These are phyloP conservation scores for Odontocolon sp. DNA, from an alignment of 2,888 invertebrate species.

Conservation along the genomic window DNA sequence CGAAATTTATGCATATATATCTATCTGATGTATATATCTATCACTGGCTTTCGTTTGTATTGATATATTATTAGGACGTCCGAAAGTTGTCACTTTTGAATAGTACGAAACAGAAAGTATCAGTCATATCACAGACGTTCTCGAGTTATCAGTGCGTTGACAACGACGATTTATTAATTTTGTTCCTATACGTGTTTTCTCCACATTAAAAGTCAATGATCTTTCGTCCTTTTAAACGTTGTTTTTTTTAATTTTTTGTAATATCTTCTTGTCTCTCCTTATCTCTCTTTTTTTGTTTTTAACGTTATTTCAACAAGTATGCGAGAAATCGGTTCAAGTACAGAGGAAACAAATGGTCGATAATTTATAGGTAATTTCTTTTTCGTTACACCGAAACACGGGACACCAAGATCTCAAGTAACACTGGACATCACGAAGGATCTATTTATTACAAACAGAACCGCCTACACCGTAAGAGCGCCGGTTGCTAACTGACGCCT, in stretches of 20 bases:
- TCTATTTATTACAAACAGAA: conserved; percentile 43
- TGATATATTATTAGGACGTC: conserved; percentile 65
- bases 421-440: conserved; percentile 69
- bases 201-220: too few relatives aligned
- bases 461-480: conserved; percentile 69
- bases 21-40: not conserved
- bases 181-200: not conserved
- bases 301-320: too few relatives aligned
- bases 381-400: conserved; percentile 35
- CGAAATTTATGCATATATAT: not conserved
- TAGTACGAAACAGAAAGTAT: conserved; percentile 65
- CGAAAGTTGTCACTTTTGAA: conserved; percentile 73
- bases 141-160: conserved; percentile 22
- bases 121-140: conserved; percentile 75
- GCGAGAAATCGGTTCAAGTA: too few relatives aligned
- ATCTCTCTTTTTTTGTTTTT: too few relatives aligned
- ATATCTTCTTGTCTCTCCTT: not conserved
- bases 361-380: not conserved
- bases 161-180: not conserved
- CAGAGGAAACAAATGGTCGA: too few relatives aligned
- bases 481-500: conserved; percentile 80
- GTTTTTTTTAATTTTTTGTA: too few relatives aligned
- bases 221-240: not conserved
- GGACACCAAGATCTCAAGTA: conserved; percentile 66
- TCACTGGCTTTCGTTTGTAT: conserved; percentile 13